Base-by-base conservation (phyloP, 2,888 invertebrate genomes). In the Eilema depressum region DNA sequence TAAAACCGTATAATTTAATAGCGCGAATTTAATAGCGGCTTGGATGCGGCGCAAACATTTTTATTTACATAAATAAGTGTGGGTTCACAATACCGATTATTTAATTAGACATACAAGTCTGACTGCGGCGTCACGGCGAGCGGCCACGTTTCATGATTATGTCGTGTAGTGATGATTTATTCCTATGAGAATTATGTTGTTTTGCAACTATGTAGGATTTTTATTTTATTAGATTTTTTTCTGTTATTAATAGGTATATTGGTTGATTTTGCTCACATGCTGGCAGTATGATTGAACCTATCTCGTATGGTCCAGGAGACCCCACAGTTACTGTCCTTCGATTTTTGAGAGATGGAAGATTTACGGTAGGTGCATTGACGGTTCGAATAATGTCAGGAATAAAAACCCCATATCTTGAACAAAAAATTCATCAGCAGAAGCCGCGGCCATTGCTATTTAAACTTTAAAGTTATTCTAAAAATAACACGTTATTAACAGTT, bases 11-110 rank as follows among this genome's bases (percentile, higher is more conserved):
- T 75, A 61, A 80, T 75, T 70, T 69, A 53, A 78, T 78, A 80
- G 77, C 77, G 72, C 78, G 73, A 75, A 78, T 69, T 74, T 62
- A 66, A 41, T 41, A 41, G 41, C 41, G 14, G 14, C 63, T 68
- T 72, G 10, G 41, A 70, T 66, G 70, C 60, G 69, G 68, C 73
- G 66, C 71, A 66, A 72, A 74, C 70, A 77, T 74, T 78, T 82
- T 80, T 85, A 88, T 89, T 90, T 88, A 88, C 88, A 87, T 85
- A 86, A 78, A 77, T 83, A 85, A 88, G 84, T 87, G 85, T 82
- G 76, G 78, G 79, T 79, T 85, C 78, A 86, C 86, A 89, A 87
- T 86, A 80, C 86, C 87, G 85, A 90, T 90, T 88, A 91, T 91
- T 91, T 89, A 89, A 91, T 91, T 89, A 89, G 82, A 79, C 83